phyloP scores from a whole-genome alignment of 1,140 invertebrate species.

The Bombus confusus region DNA sequence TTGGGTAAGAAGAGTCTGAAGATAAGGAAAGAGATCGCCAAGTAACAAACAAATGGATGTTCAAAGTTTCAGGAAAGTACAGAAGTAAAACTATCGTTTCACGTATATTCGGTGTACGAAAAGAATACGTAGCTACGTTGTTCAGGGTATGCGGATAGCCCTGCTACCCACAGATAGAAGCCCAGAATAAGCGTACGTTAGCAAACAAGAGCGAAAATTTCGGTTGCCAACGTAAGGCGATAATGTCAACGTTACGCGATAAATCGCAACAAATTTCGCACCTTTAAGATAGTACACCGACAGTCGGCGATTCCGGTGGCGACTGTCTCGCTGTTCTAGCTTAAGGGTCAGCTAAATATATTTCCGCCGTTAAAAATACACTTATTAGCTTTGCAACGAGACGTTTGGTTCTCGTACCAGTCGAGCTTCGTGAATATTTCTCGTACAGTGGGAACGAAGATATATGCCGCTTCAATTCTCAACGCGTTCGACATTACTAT shows the following conservation, averaged over 20 bases:
- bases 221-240: background rate
- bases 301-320: background rate
- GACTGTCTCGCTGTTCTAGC: background rate
- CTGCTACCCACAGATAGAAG: too few relatives aligned
- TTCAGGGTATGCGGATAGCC: too few relatives aligned
- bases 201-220: background rate
- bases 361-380: slow-evolving; percentile 14
- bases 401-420: background rate
- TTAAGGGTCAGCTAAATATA: slow-evolving; percentile 31
- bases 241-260: background rate
- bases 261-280: background rate
- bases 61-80: too few relatives aligned
- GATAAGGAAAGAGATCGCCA: background rate
- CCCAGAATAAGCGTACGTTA: background rate
- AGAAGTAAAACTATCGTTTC: too few relatives aligned
- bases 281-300: background rate
- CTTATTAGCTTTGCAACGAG: slow-evolving; percentile 20
- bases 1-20: background rate
- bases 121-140: too few relatives aligned
- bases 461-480: background rate
- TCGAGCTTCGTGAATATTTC: background rate
- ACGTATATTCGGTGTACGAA: too few relatives aligned
- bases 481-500: slow-evolving; percentile 9
- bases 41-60: background rate
- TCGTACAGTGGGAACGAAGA: background rate